phyloP scores from a whole-genome alignment of 2,888 invertebrate genomes.

The Mermis nigrescens region DNA sequence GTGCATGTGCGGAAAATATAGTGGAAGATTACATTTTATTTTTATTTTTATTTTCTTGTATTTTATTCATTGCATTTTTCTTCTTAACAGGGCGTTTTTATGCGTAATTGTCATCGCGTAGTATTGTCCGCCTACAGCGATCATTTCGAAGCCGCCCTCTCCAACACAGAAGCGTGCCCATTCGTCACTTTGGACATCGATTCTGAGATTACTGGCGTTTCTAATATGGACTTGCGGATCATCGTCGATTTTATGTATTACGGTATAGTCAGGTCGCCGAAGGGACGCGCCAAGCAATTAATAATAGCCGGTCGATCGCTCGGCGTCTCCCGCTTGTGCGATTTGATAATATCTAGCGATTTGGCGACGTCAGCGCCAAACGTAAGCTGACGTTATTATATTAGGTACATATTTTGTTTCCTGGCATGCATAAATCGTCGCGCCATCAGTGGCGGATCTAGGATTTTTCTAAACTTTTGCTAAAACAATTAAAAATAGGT shows the following conservation, averaged over 20 bases:
- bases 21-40: neutral
- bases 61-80: neutral
- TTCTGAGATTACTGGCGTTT: constrained; percentile 12
- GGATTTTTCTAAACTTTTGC: too few relatives aligned
- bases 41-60: neutral
- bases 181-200: constrained; percentile 11
- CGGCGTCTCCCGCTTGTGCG: constrained; percentile 7
- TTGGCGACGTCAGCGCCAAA: neutral
- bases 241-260: constrained; percentile 19
- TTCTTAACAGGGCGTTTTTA: neutral
- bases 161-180: constrained; percentile 11
- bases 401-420: too few relatives aligned
- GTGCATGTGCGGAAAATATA: too few relatives aligned
- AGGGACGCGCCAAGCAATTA: neutral
- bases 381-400: too few relatives aligned
- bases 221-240: constrained; percentile 13
- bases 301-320: constrained; percentile 4
- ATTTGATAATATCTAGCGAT: constrained; percentile 6
- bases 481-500: too few relatives aligned
- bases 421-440: too few relatives aligned
- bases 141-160: constrained; percentile 16
- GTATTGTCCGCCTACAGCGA: constrained; percentile 17
- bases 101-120: constrained; percentile 16
- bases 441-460: too few relatives aligned
- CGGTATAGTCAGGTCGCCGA: neutral